phyloP scores from a whole-genome alignment of 2,113 vertebrate genomes.

The Nanorana parkeri region DNA sequence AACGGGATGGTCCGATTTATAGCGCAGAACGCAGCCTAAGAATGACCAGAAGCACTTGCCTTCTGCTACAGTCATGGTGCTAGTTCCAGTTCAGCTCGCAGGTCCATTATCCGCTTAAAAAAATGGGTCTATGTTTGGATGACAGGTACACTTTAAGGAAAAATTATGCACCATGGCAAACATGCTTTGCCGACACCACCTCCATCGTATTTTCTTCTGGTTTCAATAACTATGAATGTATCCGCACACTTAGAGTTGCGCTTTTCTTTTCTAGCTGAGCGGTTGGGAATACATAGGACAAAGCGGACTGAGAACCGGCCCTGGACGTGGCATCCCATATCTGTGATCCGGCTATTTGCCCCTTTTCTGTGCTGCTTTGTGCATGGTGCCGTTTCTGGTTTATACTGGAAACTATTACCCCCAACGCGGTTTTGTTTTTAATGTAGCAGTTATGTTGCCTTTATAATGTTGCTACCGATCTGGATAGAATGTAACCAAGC shows the following conservation, averaged over 20 bases:
- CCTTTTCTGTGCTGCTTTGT: background rate
- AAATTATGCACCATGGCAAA: background rate
- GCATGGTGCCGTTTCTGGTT: conserved; percentile 14
- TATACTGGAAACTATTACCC: conserved; percentile 12
- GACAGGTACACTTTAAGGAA: too few species aligned
- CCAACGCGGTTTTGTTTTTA: background rate
- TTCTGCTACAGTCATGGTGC: too few species aligned
- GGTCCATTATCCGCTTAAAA: too few species aligned
- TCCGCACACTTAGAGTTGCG: background rate
- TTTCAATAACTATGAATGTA: conserved; percentile 7
- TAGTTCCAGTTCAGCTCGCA: too few species aligned
- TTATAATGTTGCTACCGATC: background rate
- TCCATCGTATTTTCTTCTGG: background rate
- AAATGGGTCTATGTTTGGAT: too few species aligned
- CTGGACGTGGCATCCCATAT: background rate
- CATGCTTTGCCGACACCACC: background rate
- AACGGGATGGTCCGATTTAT: too few species aligned
- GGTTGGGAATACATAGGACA: background rate
- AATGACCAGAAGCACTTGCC: too few species aligned
- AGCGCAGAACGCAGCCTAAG: too few species aligned
- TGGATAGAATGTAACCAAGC: background rate
- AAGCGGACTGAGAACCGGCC: background rate
- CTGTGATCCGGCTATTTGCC: background rate
- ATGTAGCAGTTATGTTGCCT: background rate
- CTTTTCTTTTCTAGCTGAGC: background rate